Conservation (phyloP, 1,140 invertebrate genomes). For the Bombus impatiens region DNA sequence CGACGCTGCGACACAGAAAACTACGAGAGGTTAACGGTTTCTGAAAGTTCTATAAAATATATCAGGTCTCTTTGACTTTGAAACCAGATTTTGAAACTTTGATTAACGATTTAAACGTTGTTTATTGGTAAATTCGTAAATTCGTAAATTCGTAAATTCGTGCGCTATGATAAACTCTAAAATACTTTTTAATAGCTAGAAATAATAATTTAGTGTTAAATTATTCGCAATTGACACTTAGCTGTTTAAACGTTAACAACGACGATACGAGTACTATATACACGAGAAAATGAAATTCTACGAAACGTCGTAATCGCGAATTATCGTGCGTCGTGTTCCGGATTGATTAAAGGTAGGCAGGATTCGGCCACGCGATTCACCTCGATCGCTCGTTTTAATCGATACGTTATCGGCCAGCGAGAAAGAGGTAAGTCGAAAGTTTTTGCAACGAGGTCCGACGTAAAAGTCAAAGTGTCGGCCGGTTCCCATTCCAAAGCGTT, state of each 20-base stretch:
- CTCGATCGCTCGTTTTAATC: background rate
- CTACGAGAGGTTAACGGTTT: too few relatives aligned
- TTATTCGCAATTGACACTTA: too few relatives aligned
- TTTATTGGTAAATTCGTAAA: too few relatives aligned
- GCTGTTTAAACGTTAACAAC: too few relatives aligned
- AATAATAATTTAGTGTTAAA: background rate
- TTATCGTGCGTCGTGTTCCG: background rate
- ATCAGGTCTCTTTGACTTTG: background rate
- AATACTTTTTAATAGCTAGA: background rate
- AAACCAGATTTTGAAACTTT: background rate
- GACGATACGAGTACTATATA: too few relatives aligned
- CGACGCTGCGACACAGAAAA: too few relatives aligned
- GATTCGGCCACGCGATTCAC: background rate
- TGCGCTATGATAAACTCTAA: too few relatives aligned
- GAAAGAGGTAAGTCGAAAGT: background rate
- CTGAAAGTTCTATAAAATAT: too few relatives aligned
- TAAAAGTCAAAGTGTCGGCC: constrained; percentile 29
- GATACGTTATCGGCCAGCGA: background rate
- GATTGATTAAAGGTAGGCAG: background rate
- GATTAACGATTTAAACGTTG: too few relatives aligned
- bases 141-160: too few relatives aligned
- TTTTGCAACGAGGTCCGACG: background rate
- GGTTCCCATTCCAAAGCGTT: background rate
- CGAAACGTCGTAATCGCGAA: background rate
- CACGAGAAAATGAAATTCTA: background rate